phyloP scores from a whole-genome alignment of 2,888 invertebrate species.

The Parnassius apollo region DNA sequence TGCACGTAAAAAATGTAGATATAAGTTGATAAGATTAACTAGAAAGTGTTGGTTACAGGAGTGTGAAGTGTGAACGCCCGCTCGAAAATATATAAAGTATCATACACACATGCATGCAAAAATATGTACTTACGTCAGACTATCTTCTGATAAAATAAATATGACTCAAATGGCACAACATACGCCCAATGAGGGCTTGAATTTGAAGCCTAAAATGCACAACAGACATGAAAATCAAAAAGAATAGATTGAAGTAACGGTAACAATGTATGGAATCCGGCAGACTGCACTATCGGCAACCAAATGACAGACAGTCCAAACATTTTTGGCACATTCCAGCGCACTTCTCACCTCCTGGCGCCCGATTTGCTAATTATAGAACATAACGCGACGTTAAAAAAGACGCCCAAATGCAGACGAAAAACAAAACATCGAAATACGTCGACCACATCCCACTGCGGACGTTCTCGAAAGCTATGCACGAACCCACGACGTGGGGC shows the following conservation, averaged over 20 bases:
- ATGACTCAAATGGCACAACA: constrained; percentile 44
- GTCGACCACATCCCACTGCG: constrained; percentile 62
- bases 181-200: constrained; percentile 32
- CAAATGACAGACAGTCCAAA: constrained; percentile 39
- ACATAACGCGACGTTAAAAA: constrained; percentile 76
- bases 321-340: constrained; percentile 56
- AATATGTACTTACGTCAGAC: constrained; percentile 42
- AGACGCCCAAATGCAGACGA: constrained; percentile 72
- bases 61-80: constrained; percentile 35
- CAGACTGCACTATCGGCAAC: constrained; percentile 33
- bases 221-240: constrained; percentile 26
- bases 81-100: constrained; percentile 31
- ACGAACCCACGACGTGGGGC: constrained; percentile 77
- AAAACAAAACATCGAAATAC: constrained; percentile 73
- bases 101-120: constrained; percentile 36
- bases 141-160: constrained; percentile 40
- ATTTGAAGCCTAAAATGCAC: constrained; percentile 27
- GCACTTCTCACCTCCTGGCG: constrained; percentile 63
- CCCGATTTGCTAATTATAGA: constrained; percentile 73
- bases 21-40: constrained; percentile 40
- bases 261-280: constrained; percentile 37
- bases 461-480: constrained; percentile 74
- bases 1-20: constrained; percentile 32
- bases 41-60: constrained; percentile 36
- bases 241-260: constrained; percentile 36